Conservation (phyloP, 1,140 invertebrate species). For the Lasioglossum albipes region DNA sequence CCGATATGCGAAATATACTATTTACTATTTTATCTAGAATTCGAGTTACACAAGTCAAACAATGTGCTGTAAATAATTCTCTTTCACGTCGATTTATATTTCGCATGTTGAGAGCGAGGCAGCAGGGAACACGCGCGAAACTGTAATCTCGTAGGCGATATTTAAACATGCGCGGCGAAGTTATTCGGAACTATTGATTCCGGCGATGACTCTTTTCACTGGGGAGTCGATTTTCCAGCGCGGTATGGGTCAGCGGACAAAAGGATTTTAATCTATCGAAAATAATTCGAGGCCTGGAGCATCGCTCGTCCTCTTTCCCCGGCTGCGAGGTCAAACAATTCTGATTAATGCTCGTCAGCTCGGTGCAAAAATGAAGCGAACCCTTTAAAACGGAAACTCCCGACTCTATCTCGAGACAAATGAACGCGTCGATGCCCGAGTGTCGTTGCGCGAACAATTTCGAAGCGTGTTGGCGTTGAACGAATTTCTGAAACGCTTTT, state of each 20-base stretch:
- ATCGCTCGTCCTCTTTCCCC: constrained; percentile 18
- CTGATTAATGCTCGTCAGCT: constrained; percentile 33
- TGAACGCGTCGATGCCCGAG: not conserved
- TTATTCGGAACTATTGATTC: not conserved
- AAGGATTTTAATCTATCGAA: constrained; percentile 26
- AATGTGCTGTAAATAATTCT: too few relatives aligned
- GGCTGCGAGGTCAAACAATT: constrained; percentile 38
- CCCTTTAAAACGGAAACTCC: constrained; percentile 2
- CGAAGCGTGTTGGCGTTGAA: not conserved
- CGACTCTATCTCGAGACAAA: not conserved
- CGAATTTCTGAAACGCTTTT: not conserved
- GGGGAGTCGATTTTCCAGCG: not conserved
- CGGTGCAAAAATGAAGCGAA: not conserved
- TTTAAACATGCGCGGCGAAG: not conserved
- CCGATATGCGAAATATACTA: too few relatives aligned
- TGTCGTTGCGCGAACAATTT: not conserved
- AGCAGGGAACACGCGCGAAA: too few relatives aligned
- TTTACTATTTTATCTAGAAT: too few relatives aligned
- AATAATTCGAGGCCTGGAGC: constrained; percentile 30
- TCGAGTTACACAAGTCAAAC: too few relatives aligned
- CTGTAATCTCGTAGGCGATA: too few relatives aligned
- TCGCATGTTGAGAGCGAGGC: too few relatives aligned
- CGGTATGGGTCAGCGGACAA: not conserved
- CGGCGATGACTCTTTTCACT: not conserved
- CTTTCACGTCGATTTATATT: too few relatives aligned